phyloP scores from a whole-genome alignment of 2,113 vertebrate species.

The Chionomys nivalis region DNA sequence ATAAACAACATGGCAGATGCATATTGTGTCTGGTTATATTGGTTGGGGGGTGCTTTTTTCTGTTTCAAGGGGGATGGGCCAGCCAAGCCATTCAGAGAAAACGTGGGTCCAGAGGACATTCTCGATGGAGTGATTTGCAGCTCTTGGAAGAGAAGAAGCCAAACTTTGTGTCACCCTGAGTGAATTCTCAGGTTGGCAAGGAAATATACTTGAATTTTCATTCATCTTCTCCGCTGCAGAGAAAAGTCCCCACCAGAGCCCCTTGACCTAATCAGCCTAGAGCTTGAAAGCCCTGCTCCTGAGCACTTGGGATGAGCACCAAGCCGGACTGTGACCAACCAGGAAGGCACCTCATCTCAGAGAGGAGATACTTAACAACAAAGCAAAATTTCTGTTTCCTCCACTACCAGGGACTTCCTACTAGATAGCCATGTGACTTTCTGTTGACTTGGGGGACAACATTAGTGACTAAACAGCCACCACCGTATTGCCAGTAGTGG shows the following conservation, averaged over 20 bases:
- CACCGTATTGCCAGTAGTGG: constrained; percentile 42
- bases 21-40: constrained; percentile 84
- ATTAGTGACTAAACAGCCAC: constrained; percentile 44
- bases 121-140: constrained; percentile 39
- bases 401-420: constrained; percentile 55
- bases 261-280: constrained; percentile 67
- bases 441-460: constrained; percentile 19
- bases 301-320: constrained; percentile 43
- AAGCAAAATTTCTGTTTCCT: constrained; percentile 56
- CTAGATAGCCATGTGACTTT: constrained; percentile 67
- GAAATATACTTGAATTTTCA: constrained; percentile 88
- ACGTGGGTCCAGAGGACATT: constrained; percentile 75
- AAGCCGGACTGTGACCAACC: constrained; percentile 49
- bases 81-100: constrained; percentile 79
- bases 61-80: constrained; percentile 74
- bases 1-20: constrained; percentile 84
- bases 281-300: background rate
- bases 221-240: constrained; percentile 80
- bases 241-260: constrained; percentile 79
- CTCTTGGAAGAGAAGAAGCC: constrained; percentile 74
- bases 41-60: constrained; percentile 71
- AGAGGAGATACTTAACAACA: constrained; percentile 56
- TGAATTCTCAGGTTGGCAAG: constrained; percentile 62
- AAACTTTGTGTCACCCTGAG: constrained; percentile 78
- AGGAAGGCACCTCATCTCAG: constrained; percentile 51